Evolutionary conservation across 2,797 vertebrate genomes (phyloP).

Genomic region (Allochrocebus solatus): DNA sequence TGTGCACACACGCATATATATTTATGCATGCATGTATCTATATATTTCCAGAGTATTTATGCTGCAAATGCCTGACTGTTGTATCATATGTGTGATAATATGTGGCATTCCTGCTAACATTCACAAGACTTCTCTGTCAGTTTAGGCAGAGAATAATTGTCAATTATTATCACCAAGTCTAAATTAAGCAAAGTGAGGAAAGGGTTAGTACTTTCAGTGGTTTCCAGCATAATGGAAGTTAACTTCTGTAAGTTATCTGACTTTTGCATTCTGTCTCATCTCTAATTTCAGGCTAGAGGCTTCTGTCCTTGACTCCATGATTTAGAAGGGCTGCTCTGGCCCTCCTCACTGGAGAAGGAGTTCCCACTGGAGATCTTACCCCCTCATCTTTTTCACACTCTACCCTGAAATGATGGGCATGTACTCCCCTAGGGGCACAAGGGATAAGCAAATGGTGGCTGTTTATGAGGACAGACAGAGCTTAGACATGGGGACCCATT

Average conservation of each 20-base stretch:
- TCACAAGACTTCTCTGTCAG: neutral
- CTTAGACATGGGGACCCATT: neutral
- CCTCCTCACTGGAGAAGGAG: neutral
- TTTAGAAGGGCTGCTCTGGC: neutral
- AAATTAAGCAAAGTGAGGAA: neutral
- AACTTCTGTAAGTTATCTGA: neutral
- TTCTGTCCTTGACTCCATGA: neutral
- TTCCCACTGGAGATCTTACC: neutral
- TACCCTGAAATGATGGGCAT: neutral
- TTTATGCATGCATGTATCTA: neutral
- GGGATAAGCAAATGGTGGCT: neutral
- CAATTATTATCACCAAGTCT: neutral
- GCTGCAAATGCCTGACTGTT: neutral
- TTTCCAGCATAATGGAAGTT: neutral
- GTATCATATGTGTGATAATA: neutral
- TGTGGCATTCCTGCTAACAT: neutral
- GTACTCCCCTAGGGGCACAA: neutral
- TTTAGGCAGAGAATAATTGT: neutral
- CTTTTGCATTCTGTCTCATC: neutral
- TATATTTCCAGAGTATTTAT: neutral
- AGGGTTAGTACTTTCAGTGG: neutral
- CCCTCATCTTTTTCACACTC: neutral
- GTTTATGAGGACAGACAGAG: neutral
- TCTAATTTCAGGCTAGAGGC: neutral
- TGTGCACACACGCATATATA: neutral